A percentile compares a stretch with the other conserved stretches of the same genome.
Conservation (phyloP, 1,140 invertebrate genomes). For the Macrobrachium rosenbergii region DNA sequence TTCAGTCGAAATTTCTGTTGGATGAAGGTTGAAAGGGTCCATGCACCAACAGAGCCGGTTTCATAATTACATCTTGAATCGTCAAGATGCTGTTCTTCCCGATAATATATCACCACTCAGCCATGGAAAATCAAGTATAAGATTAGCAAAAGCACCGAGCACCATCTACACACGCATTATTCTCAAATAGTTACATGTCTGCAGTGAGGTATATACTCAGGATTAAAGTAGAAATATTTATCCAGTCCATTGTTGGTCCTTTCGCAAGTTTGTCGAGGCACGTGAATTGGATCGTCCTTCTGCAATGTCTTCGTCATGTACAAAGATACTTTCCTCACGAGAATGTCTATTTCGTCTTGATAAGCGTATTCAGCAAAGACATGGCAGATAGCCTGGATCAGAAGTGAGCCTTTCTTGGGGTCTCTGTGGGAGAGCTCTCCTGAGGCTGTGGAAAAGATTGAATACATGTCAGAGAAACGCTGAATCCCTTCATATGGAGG, state of each 20-base stretch:
- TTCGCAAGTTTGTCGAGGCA: conserved; percentile 55
- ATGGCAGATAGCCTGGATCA: conserved; percentile 81
- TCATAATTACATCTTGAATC: too few relatives aligned
- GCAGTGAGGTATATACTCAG: conserved; percentile 23
- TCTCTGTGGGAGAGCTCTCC: conserved; percentile 79
- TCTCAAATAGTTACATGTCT: conserved; percentile 47
- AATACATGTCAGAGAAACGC: conserved; percentile 77
- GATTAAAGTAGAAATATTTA: conserved; percentile 62
- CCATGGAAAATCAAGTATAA: not conserved
- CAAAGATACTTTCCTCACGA: conserved; percentile 76
- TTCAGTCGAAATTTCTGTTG: too few relatives aligned
- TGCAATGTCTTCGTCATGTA: conserved; percentile 63
- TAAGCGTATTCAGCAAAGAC: conserved; percentile 80
- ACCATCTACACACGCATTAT: not conserved
- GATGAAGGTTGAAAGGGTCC: too few relatives aligned
- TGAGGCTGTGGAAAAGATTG: conserved; percentile 78
- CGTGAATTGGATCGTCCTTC: conserved; percentile 56
- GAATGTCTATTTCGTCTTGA: conserved; percentile 76
- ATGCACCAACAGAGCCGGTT: too few relatives aligned
- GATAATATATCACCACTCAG: not conserved
- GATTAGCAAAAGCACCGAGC: not conserved
- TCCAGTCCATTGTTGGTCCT: conserved; percentile 62
- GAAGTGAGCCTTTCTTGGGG: conserved; percentile 78
- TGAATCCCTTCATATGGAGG: conserved; percentile 65
- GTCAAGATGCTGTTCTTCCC: too few relatives aligned